A percentile compares a stretch with the other conserved stretches of the same genome.
Conservation (phyloP, 2,888 invertebrate species). For the Agrypnus murinus region DNA sequence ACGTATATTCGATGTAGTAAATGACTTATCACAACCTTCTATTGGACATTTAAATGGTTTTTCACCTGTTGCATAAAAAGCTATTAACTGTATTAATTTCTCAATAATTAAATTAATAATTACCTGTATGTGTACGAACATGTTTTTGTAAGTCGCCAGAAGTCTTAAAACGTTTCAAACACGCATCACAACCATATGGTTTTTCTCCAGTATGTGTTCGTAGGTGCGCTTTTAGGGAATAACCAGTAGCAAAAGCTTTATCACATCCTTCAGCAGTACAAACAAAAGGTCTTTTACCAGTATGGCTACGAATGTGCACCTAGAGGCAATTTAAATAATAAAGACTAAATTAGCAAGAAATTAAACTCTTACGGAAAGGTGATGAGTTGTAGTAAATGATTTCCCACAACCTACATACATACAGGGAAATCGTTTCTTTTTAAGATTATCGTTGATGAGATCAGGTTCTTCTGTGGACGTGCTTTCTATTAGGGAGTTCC, state of each 20-base stretch:
- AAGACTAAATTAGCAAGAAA: slow-evolving; percentile 28
- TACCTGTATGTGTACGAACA: slow-evolving; percentile 69
- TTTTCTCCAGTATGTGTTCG: slow-evolving; percentile 74
- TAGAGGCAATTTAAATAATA: too few species aligned
- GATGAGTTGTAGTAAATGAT: slow-evolving; percentile 72
- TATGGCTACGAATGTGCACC: slow-evolving; percentile 74
- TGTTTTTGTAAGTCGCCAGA: slow-evolving; percentile 69
- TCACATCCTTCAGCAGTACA: slow-evolving; percentile 72
- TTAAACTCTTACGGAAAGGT: slow-evolving; percentile 69
- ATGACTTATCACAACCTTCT: slow-evolving; percentile 77
- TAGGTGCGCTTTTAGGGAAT: slow-evolving; percentile 73
- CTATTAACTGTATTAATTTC: background rate
- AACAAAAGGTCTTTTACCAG: slow-evolving; percentile 72
- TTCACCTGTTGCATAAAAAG: slow-evolving; percentile 70
- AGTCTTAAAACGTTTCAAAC: slow-evolving; percentile 68
- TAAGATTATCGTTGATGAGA: too few species aligned
- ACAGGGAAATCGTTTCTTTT: slow-evolving; percentile 69
- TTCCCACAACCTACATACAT: slow-evolving; percentile 72
- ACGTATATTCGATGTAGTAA: slow-evolving; percentile 81
- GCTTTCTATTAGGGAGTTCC: slow-evolving; percentile 56
- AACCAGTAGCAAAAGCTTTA: slow-evolving; percentile 74
- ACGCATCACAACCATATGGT: slow-evolving; percentile 66
- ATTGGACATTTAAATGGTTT: slow-evolving; percentile 74
- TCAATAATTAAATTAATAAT: slow-evolving; percentile 4
- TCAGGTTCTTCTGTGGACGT: slow-evolving; percentile 37